Evolutionary conservation across 2,888 invertebrate species (phyloP), one percentile per base, ranked within the genome.

Genomic region (Endotricha flammealis): DNA sequence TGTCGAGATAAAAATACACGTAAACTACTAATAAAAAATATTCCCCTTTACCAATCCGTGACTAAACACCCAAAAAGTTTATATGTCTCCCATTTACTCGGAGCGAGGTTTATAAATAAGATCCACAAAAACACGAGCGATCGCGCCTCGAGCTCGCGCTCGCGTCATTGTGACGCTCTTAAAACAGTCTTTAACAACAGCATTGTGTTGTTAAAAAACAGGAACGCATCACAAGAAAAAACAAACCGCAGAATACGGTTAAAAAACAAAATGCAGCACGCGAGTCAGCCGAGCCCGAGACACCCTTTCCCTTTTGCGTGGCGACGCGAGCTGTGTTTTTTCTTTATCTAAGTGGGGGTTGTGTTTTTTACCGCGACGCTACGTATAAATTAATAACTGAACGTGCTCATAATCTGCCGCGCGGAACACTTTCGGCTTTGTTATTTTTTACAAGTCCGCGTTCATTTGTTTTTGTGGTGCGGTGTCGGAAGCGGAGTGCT

Each of bases 341-440:
- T 70, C 64, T 57, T 74, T 71, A 74, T 71, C 65, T 68, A 68
- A 72, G 75, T 74, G 70, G 75, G 78, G 85, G 85, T 85, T 76
- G 74, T 62, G 67, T 80, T 85, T 83, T 85, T 81, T 74, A 78
- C 71, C 61, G 64, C 71, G 75, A 78, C 72, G 70, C 73, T 66
- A 73, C 80, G 75, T 85, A 86, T 86, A 86, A 86, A 86, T 86
- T 86, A 86, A 86, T 85, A 86, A 85, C 79, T 71, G 83, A 82
- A 83, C 73, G 83, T 78, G 83, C 77, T 78, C 78, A 76, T 86
- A 85, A 85, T 85, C 85, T 82, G 77, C 76, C 67, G 76, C 63
- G 64, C 54, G 70, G 78, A 81, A 85, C 85, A 86, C 86, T 86
- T 86, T 86, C 83, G 77, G 65, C 83, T 80, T 82, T 83, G 78